These are phyloP conservation scores for Ammospiza maritima DNA, from an alignment of 2,797 vertebrate genomes.

Conservation along the genomic window DNA sequence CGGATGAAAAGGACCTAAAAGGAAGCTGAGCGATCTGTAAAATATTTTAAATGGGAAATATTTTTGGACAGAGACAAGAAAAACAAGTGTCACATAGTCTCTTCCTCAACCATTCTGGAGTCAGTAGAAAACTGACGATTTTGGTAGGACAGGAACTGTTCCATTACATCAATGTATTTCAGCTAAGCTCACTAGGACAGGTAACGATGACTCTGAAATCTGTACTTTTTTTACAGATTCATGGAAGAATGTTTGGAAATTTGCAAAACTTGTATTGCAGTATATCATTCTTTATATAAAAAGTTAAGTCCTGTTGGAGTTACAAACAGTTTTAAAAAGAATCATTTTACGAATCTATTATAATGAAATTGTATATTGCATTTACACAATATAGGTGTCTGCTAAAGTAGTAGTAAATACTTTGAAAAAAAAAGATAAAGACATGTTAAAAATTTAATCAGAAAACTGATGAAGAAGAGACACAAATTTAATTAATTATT, in stretches of 20 bases:
- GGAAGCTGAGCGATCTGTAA: neutral
- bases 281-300: neutral
- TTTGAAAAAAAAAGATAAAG: neutral
- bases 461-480: neutral
- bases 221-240: neutral
- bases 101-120: neutral
- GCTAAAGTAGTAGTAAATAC: neutral
- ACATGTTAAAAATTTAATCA: neutral
- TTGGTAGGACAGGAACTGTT: neutral
- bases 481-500: neutral
- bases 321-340: neutral
- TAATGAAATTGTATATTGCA: neutral
- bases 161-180: neutral
- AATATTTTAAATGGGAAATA: neutral
- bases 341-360: neutral
- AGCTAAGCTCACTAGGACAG: neutral
- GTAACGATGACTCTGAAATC: neutral
- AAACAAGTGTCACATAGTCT: neutral
- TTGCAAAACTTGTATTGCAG: neutral
- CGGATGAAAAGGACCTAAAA: neutral
- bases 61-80: neutral
- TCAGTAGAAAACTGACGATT: neutral
- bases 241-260: neutral
- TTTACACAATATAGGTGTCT: neutral
- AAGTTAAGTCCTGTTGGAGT: accelerated